Conservation (phyloP, 2,797 vertebrate genomes). For the Squalus acanthias region DNA sequence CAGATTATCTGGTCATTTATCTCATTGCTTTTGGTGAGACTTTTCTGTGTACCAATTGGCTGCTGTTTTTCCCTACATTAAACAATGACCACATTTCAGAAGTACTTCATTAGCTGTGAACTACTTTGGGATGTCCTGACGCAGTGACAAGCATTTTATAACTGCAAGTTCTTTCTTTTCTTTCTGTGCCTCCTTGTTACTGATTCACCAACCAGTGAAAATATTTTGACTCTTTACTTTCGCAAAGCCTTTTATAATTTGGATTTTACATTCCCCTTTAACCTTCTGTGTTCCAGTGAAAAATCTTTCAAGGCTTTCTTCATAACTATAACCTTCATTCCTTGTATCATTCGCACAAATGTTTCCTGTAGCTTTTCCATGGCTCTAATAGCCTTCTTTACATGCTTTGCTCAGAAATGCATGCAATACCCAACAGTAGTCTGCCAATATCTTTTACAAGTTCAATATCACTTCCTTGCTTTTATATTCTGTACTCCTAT, state of each 20-base stretch:
- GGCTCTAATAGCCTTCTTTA: neutral
- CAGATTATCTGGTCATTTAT: neutral
- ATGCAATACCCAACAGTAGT: neutral
- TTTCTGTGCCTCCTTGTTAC: neutral
- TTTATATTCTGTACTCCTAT: too few species aligned
- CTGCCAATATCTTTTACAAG: too few species aligned
- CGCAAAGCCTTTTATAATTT: neutral
- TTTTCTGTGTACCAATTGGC: neutral
- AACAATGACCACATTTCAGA: neutral
- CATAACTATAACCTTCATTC: neutral
- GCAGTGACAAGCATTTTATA: neutral
- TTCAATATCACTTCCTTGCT: too few species aligned
- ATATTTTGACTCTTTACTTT: neutral
- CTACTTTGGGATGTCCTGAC: neutral
- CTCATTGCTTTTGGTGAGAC: neutral
- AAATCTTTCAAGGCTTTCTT: neutral
- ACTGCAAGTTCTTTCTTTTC: neutral
- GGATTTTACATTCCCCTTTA: neutral
- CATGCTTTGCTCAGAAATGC: neutral
- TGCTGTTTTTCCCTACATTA: neutral
- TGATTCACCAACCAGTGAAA: neutral
- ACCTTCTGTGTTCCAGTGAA: neutral
- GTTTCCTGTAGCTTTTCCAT: neutral
- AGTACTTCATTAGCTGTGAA: neutral
- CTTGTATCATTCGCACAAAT: neutral